Percentiles rank a stretch among this genome's conserved stretches.
These are phyloP conservation scores for Brachyalestes nurse DNA, from an alignment of 2,797 vertebrate genomes.

Conservation along the genomic window DNA sequence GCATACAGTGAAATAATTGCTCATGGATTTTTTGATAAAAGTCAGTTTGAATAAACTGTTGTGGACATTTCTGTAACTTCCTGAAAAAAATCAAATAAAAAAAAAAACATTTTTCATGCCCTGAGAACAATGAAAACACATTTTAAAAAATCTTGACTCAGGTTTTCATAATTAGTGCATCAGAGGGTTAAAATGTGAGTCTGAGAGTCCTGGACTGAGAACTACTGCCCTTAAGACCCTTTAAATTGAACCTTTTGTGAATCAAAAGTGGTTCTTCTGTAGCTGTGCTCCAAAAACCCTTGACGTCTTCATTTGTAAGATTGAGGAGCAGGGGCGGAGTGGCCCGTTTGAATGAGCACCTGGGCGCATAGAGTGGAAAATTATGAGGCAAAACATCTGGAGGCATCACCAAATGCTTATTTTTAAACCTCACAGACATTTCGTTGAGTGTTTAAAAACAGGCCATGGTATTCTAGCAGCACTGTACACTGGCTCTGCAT, in stretches of 20 bases:
- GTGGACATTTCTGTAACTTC: too few species aligned
- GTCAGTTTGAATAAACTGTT: too few species aligned
- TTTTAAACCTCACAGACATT: background rate
- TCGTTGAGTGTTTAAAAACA: background rate
- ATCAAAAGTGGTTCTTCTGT: background rate
- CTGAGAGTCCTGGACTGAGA: too few species aligned
- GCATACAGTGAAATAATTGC: too few species aligned
- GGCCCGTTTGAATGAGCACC: conserved; percentile 2
- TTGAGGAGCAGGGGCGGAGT: background rate
- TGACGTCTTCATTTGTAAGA: background rate
- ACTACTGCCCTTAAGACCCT: too few species aligned
- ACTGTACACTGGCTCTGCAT: conserved; percentile 3
- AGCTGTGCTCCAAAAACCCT: background rate
- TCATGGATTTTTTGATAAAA: too few species aligned
- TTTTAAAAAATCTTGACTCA: too few species aligned
- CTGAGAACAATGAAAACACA: too few species aligned
- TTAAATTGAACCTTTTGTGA: background rate
- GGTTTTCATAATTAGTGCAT: too few species aligned
- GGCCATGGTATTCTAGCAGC: background rate
- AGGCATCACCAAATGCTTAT: background rate
- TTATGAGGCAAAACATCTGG: background rate
- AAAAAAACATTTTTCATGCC: too few species aligned
- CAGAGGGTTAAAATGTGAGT: too few species aligned
- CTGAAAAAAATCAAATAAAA: too few species aligned
- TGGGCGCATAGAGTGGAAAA: conserved; percentile 9